Percentiles rank a stretch among this genome's conserved stretches.
These are phyloP conservation scores for Paragorgia papillata DNA, from an alignment of 92 coral and sea anemone species.

Conservation along the genomic window DNA sequence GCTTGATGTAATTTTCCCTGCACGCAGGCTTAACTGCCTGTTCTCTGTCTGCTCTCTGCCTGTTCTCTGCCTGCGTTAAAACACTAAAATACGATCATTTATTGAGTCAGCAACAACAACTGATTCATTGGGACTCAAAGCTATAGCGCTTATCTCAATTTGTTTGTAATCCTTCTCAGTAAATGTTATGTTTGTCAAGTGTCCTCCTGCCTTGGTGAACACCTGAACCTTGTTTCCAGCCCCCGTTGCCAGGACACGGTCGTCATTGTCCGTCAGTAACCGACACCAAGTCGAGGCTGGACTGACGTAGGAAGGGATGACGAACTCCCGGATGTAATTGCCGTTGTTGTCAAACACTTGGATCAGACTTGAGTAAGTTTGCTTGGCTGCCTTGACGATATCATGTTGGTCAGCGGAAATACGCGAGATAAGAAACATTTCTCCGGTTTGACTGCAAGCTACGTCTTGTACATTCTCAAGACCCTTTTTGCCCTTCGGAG, in stretches of 20 bases:
- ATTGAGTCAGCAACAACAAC: slow-evolving; percentile 25
- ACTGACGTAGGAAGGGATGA: slow-evolving; percentile 24
- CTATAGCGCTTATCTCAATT: slow-evolving; percentile 33
- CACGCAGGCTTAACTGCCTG: no score
- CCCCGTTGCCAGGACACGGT: slow-evolving; percentile 44
- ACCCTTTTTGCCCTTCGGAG: not conserved
- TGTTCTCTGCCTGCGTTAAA: slow-evolving; percentile 9
- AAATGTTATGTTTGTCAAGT: slow-evolving; percentile 39
- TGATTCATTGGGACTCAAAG: slow-evolving; percentile 23
- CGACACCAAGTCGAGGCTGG: not conserved
- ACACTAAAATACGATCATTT: slow-evolving; percentile 40
- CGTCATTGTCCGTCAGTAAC: slow-evolving; percentile 30
- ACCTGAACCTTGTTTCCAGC: slow-evolving; percentile 50
- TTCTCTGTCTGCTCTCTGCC: no score
- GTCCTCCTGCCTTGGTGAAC: slow-evolving; percentile 27
- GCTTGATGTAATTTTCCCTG: no score
- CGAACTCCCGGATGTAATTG: slow-evolving; percentile 17
- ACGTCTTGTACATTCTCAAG: slow-evolving; percentile 40
- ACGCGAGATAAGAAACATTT: slow-evolving; percentile 30
- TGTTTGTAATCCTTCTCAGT: slow-evolving; percentile 29
- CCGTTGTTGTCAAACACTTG: slow-evolving; percentile 40
- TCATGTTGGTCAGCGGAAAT: slow-evolving; percentile 5
- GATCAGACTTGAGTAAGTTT: slow-evolving; percentile 23
- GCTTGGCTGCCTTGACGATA: slow-evolving; percentile 2
- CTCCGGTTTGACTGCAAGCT: slow-evolving; percentile 38